Evolutionary conservation across 2,888 invertebrate genomes (phyloP), one percentile per base, ranked within the genome.

Genomic region (Papilio demoleus): DNA sequence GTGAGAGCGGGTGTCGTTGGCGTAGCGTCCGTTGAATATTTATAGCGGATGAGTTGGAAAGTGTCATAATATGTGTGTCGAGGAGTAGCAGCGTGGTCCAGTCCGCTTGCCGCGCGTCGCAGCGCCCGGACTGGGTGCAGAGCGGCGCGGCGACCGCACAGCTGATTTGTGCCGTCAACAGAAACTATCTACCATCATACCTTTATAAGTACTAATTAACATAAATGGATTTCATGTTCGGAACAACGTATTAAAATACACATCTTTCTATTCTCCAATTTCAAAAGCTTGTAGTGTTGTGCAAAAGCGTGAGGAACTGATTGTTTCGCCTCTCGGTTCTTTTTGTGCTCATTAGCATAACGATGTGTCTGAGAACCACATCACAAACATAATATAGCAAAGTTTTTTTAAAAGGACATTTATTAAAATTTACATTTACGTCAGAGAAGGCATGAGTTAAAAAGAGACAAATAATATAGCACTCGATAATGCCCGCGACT

Each of bases 11-110:
- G 74, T 76, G 72, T 75, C 77, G 38, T 50, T 84, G 81, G 82
- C 81, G 81, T 76, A 80, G 79, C 78, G 76, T 78, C 76, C 80
- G 79, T 84, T 89, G 83, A 88, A 90, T 92, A 91, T 91, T 90
- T 86, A 90, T 88, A 88, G 85, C 80, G 76, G 80, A 75, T 79
- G 81, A 85, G 86, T 88, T 88, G 84, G 87, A 89, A 90, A 90
- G 88, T 83, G 81, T 87, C 86, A 82, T 77, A 53, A 53, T 53
- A 79, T 75, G 77, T 76, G 53, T 56, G 63, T 70, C 78, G 76
- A 73, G 75, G 77, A 79, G 78, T 68, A 71, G 71, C 71, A 72
- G 72, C 68, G 70, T 70, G 73, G 71, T 68, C 73, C 70, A 66
- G 70, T 72, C 71, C 71, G 72, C 77, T 73, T 70, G 74, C 75